These are phyloP conservation scores for Hydrotaea diabolus DNA, from an alignment of 2,888 invertebrate species.

Conservation along the genomic window DNA sequence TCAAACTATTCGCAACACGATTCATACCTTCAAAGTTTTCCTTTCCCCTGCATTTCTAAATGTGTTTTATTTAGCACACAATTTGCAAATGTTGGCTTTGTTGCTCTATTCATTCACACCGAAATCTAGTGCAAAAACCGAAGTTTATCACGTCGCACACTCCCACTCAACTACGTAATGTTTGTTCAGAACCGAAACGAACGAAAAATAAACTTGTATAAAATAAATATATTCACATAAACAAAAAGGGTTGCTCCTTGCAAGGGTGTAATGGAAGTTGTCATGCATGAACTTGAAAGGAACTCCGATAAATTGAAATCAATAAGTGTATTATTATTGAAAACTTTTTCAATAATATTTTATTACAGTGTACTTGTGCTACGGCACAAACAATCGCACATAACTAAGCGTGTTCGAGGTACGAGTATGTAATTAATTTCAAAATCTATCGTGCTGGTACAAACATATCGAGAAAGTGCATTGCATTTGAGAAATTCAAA, in stretches of 20 bases:
- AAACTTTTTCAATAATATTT: slow-evolving; percentile 46
- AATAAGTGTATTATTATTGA: slow-evolving; percentile 53
- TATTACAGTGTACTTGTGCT: not conserved
- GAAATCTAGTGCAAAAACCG: too few relatives aligned
- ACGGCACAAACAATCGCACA: too few relatives aligned
- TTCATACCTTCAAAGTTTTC: not conserved
- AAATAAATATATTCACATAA: not conserved
- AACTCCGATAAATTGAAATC: slow-evolving; percentile 49
- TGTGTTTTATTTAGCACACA: not conserved
- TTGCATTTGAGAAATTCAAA: too few relatives aligned
- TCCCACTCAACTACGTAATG: too few relatives aligned
- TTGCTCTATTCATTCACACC: not conserved
- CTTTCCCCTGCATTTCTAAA: not conserved
- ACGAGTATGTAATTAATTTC: too few relatives aligned
- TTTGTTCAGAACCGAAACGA: not conserved
- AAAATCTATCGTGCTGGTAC: too few relatives aligned
- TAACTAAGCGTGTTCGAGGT: too few relatives aligned
- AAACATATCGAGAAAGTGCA: too few relatives aligned
- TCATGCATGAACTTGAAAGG: slow-evolving; percentile 45
- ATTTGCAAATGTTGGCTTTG: not conserved
- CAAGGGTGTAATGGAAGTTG: not conserved
- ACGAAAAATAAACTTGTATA: not conserved
- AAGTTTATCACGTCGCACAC: too few relatives aligned
- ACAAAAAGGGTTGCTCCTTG: not conserved
- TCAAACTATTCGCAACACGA: too few relatives aligned